phyloP scores from a whole-genome alignment of 2,113 vertebrate species.

The Ameiurus melas region DNA sequence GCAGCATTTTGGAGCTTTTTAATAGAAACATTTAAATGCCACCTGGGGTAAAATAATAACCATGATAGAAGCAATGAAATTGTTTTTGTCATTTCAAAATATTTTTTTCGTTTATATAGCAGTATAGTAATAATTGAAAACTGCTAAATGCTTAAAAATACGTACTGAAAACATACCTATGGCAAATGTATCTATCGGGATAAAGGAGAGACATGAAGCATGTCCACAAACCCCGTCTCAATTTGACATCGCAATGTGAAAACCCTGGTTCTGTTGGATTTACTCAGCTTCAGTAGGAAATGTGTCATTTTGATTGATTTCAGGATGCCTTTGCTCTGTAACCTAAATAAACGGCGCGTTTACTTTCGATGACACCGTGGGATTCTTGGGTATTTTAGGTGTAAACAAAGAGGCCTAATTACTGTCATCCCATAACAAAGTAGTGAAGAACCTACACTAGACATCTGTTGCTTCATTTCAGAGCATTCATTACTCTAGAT shows the following conservation, averaged over 20 bases:
- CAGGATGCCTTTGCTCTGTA: not conserved
- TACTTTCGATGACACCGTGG: conserved; percentile 30
- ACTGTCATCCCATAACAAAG: conserved; percentile 36
- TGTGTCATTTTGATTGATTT: not conserved
- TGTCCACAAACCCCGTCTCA: not conserved
- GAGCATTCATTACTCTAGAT: not conserved
- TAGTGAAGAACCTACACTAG: not conserved
- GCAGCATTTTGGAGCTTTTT: not conserved
- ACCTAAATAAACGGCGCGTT: conserved; percentile 16
- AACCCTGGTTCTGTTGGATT: not conserved
- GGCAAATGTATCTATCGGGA: not conserved
- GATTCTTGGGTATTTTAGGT: conserved; percentile 36
- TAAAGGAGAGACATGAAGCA: not conserved
- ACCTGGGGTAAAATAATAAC: not conserved
- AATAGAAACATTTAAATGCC: not conserved
- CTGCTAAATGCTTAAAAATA: not conserved
- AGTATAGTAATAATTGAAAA: not conserved
- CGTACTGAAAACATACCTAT: not conserved
- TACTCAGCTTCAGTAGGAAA: not conserved
- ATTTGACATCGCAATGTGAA: not conserved
- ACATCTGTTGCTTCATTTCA: conserved; percentile 18
- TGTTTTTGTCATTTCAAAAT: not conserved
- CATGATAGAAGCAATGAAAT: not conserved
- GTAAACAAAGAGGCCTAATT: conserved; percentile 47
- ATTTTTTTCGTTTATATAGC: not conserved